Evolutionary conservation across 2,113 vertebrate species (phyloP).

Genomic region (Trochalopteron elliotii): DNA sequence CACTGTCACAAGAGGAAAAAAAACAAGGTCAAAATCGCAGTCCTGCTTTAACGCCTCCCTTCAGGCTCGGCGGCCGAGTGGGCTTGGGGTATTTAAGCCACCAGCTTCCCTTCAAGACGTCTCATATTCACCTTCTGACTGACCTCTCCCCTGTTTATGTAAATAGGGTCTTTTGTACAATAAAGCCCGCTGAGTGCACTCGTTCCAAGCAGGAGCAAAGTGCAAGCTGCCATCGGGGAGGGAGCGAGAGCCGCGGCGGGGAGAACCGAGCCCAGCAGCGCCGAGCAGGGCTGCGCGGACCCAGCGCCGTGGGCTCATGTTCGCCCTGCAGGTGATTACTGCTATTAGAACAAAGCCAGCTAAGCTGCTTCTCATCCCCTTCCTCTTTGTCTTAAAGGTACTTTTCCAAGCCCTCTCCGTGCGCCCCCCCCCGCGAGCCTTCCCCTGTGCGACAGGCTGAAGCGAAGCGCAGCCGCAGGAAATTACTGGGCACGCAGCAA

Average conservation of each 20-base stretch:
- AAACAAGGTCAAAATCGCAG: background rate
- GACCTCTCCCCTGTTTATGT: background rate
- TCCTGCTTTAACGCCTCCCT: background rate
- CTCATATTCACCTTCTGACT: background rate
- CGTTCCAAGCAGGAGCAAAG: constrained; percentile 1
- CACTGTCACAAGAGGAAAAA: background rate
- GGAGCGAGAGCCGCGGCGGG: background rate
- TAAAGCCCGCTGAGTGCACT: background rate
- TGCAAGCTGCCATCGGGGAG: background rate
- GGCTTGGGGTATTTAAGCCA: background rate
- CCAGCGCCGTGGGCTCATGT: background rate
- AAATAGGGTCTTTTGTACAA: background rate
- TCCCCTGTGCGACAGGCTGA: background rate
- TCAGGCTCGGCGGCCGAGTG: background rate
- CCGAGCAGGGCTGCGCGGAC: background rate
- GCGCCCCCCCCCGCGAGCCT: background rate
- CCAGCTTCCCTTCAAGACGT: background rate
- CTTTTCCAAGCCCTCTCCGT: background rate
- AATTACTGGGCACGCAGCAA: background rate
- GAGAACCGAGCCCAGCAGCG: background rate
- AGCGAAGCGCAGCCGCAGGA: background rate
- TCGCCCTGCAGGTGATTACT: background rate
- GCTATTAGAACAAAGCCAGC: constrained; percentile 32
- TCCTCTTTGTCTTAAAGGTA: constrained; percentile 28
- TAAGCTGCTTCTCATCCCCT: constrained; percentile 24